Base-by-base conservation (phyloP, 2,888 invertebrate genomes). In the Octonoba sinensis region DNA sequence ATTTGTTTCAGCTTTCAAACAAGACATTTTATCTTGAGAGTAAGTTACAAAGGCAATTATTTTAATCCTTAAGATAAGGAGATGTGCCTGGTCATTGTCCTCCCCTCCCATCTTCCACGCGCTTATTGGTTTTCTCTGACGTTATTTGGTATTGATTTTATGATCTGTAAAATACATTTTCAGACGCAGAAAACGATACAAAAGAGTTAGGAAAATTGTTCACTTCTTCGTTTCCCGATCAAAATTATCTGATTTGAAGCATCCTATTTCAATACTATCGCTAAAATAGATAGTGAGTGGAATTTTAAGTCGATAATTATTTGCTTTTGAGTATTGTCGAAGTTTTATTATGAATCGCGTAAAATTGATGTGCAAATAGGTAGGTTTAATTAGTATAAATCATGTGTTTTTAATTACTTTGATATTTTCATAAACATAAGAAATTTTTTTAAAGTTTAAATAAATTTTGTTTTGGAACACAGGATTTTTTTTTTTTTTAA, bases 1-100 rank as follows among this genome's bases (percentile, higher is more conserved):
- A 62, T 44, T 18, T 62, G 62, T 62, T 36, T 57, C 57, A 16
- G 64, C 78, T 78, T 72, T 66, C 59, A 71, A 66, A 78, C 64
- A 72, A 72, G 78, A 78, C 72, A 78, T 78, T 78, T 78, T 78
- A 78, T 78, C 78, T 78, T 59, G 57, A 57, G 78, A 71, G 65
- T 78, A 78, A 78, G 71, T 78, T 78, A 72, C 78, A 36, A 71
- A 72, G 66, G 78, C 78, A 78, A 78, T 78, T 78, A 78, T 78
- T 78, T 78, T 78, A 78, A 78, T 78, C 78, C 78, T 71, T 66
- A n/a, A 78, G 72, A 77, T 77, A 77, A 77, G 69, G 56, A n/a
- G 56, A 56, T n/a, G 65, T 47, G 66, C 78, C 59, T 60, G 66
- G 78, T 56, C 70, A 77, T 77, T 70, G 76, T 65, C 47, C 44